phyloP scores from a whole-genome alignment of 2,113 vertebrate genomes.

The Varanus komodoensis region DNA sequence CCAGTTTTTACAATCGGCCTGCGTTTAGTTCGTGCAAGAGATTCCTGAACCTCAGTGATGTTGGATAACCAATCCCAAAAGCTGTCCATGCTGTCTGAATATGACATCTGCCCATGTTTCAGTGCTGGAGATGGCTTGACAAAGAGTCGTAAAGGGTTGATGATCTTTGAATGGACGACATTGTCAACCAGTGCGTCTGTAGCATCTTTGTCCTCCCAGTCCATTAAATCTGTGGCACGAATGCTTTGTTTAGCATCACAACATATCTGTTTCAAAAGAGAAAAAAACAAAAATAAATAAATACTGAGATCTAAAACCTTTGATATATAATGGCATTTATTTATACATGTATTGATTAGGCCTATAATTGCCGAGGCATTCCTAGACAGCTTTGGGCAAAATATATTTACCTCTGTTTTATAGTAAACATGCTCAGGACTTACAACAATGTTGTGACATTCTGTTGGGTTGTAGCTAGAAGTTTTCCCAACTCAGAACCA shows the following conservation, averaged over 20 bases:
- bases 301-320: neutral
- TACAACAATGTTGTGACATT: neutral
- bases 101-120: constrained; percentile 87
- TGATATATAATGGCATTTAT: no score
- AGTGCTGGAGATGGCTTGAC: constrained; percentile 87
- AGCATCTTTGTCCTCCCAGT: constrained; percentile 88
- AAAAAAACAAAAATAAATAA: constrained; percentile 23
- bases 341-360: no score
- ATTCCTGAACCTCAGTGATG: constrained; percentile 91
- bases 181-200: constrained; percentile 85
- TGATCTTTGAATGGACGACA: constrained; percentile 84
- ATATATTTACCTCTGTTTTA: neutral
- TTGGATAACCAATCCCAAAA: constrained; percentile 99
- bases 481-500: neutral
- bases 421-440: neutral
- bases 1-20: constrained; percentile 98
- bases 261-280: constrained; percentile 81
- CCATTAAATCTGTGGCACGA: constrained; percentile 81
- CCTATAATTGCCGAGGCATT: no score
- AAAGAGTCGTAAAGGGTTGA: constrained; percentile 93
- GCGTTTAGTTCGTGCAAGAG: constrained; percentile 94
- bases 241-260: constrained; percentile 81
- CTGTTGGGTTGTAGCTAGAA: neutral
- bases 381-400: neutral
- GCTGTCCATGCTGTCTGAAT: constrained; percentile 90